Evolutionary conservation across 2,797 vertebrate species (phyloP).

Genomic region (Melanogrammus aeglefinus): DNA sequence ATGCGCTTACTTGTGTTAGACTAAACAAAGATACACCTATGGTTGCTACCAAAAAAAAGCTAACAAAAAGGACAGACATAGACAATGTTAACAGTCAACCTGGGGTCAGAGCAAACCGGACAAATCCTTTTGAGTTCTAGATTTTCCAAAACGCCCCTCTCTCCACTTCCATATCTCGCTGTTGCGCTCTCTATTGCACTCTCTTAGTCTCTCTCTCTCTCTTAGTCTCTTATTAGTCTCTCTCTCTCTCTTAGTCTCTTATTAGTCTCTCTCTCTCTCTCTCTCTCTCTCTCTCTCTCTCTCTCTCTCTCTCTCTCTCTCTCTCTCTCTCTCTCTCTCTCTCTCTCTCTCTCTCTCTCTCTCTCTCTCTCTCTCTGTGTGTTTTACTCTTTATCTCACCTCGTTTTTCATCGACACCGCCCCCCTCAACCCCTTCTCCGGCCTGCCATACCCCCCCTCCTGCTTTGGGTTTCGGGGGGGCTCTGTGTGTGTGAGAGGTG

Average conservation of each 20-base stretch:
- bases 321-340: not conserved
- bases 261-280: not conserved
- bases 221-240: too few relatives aligned
- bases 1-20: too few relatives aligned
- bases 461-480: slow-evolving; percentile 23
- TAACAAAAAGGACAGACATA: too few relatives aligned
- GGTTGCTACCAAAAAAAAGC: too few relatives aligned
- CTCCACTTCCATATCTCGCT: not conserved
- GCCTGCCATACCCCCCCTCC: slow-evolving; percentile 14
- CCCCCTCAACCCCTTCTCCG: not conserved
- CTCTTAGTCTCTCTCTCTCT: not conserved
- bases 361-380: not conserved
- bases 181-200: not conserved
- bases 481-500: slow-evolving; percentile 22
- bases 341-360: too few relatives aligned
- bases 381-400: not conserved
- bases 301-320: too few relatives aligned
- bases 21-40: too few relatives aligned
- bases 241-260: too few relatives aligned
- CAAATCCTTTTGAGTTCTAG: too few relatives aligned
- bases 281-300: not conserved
- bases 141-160: not conserved
- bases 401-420: not conserved
- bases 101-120: too few relatives aligned
- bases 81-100: too few relatives aligned